phyloP scores from a whole-genome alignment of 2,113 vertebrate genomes.

The Perca schrenkii region DNA sequence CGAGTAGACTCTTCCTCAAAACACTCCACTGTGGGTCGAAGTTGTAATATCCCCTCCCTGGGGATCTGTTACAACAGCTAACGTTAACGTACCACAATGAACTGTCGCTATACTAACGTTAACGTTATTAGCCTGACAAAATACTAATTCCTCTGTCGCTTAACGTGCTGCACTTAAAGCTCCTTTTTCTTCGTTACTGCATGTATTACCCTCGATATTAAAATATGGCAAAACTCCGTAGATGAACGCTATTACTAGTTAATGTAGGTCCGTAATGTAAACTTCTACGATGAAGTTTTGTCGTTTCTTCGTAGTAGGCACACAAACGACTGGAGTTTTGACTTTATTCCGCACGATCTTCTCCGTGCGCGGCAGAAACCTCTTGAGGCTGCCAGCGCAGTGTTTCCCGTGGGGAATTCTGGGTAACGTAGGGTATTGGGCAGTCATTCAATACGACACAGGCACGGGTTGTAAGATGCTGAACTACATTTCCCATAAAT shows the following conservation, averaged over 20 bases:
- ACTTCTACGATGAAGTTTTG: conserved; percentile 68
- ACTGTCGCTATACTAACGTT: conserved; percentile 54
- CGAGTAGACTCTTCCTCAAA: not conserved
- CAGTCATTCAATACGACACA: accelerated
- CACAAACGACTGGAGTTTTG: conserved; percentile 76
- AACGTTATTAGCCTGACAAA: conserved; percentile 63
- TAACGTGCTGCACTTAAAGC: conserved; percentile 46
- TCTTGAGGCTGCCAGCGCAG: conserved; percentile 67
- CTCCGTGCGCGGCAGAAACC: conserved; percentile 80
- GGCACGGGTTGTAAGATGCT: accelerated
- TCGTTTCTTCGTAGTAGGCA: conserved; percentile 46
- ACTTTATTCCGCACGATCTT: conserved; percentile 79
- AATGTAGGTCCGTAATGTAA: conserved; percentile 29
- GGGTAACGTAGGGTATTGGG: conserved; percentile 73
- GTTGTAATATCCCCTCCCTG: not conserved
- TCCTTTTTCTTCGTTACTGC: conserved; percentile 46
- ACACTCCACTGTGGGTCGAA: conserved; percentile 9
- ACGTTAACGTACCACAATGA: conserved; percentile 9
- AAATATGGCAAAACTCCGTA: not conserved
- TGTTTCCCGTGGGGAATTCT: conserved; percentile 17
- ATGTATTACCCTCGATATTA: conserved; percentile 50
- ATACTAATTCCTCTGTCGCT: conserved; percentile 68
- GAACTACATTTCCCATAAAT: conserved; percentile 65
- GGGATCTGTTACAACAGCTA: conserved; percentile 13
- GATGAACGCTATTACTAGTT: not conserved